Base-by-base conservation (phyloP, 2,888 invertebrate species). In the Cyclophora albipunctata region DNA sequence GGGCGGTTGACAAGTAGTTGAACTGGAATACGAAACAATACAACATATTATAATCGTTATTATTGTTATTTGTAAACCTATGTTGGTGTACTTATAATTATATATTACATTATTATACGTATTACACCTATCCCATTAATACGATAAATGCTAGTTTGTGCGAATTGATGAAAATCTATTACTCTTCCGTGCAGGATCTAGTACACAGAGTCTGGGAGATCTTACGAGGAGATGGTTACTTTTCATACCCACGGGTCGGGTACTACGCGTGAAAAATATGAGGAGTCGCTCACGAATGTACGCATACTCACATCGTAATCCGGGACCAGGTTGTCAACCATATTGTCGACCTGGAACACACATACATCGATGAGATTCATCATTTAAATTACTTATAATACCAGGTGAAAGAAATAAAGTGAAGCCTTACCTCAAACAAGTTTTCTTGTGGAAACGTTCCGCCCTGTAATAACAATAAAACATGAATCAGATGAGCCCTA, bases 401-500 rank as follows among this genome's bases (percentile, higher is more conserved):
- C 20, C 20, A 20, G 20, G 20, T 20, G 20, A 20, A 20, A 20
- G 1, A 20, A 20, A 20, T 20, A 20, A 20, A 20, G 20, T 20
- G 20, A 20, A 20, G 20, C 20, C 56, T 67, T 46, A 81, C 80
- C 66, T 83, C 83, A 53, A 84, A 84, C 5, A 71, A 65, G 50
- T 72, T 78, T 41, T 83, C 83, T n/a, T 81, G 71, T 0, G 85
- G 85, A 53, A 81, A 76, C 52, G 70, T 77, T 2, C 84, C 84
- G 34, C 85, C 84, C 84, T 85, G 78, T 0, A 62, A 69, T 59
- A 33, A 54, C 49, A 45, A 51, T 43, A 34, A 34, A 42, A 45
- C 7, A 34, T 50, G 41, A 45, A 20, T 20, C 20, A 20, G 20
- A 20, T 20, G 20, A 20, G 20, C 20, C 20, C 20, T 20, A 20